These are phyloP conservation scores for Manis pentadactyla DNA, from an alignment of 2,797 vertebrate genomes.

Conservation along the genomic window DNA sequence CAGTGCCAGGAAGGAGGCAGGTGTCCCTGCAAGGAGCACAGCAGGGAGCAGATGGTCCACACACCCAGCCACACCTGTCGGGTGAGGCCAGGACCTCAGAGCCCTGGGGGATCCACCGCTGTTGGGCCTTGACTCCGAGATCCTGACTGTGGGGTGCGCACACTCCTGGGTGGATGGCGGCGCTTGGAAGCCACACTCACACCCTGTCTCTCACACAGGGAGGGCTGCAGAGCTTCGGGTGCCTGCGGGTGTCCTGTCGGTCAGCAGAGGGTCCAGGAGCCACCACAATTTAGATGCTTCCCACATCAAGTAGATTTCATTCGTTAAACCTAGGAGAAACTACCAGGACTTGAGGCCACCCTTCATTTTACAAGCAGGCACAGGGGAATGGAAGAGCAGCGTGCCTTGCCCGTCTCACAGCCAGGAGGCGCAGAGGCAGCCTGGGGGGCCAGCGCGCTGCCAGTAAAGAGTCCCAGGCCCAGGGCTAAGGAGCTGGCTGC, in stretches of 20 bases:
- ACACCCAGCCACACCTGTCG: neutral
- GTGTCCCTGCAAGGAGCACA: neutral
- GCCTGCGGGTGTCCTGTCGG: neutral
- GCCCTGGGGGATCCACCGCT: accelerated
- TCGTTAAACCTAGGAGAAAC: neutral
- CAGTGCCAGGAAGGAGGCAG: accelerated
- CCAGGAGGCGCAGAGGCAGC: neutral
- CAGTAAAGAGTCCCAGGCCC: neutral
- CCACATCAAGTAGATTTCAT: neutral
- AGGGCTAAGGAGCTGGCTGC: neutral
- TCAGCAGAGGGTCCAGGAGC: neutral
- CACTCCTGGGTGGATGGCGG: neutral
- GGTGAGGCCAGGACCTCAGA: neutral
- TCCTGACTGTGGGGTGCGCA: accelerated
- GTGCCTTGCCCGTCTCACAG: neutral
- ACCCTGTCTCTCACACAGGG: accelerated
- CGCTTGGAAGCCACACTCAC: neutral
- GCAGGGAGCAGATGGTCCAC: neutral
- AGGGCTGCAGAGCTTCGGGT: too few species aligned
- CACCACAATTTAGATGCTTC: neutral
- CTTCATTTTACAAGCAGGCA: neutral
- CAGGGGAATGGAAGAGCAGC: neutral
- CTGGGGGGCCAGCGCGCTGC: neutral
- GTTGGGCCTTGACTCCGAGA: neutral
- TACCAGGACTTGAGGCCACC: neutral